A percentile compares a stretch with the other conserved stretches of the same genome.
Conservation (phyloP, 1,140 invertebrate genomes). For the Batillaria attramentaria region DNA sequence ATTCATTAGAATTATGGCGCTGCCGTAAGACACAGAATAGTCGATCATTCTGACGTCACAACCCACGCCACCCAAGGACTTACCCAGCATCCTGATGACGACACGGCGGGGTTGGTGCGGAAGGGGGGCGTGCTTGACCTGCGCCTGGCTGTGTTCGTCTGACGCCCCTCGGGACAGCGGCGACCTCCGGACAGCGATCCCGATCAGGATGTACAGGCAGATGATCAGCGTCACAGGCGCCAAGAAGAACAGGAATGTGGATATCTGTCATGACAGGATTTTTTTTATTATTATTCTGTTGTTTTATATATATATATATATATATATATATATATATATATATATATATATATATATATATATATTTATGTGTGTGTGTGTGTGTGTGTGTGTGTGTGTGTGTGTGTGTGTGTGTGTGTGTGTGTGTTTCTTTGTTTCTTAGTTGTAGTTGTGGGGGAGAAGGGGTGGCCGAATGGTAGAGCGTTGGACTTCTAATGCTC, state of each 20-base stretch:
- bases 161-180: conserved; percentile 43
- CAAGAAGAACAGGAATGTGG: conserved; percentile 72
- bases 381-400: conserved; percentile 16
- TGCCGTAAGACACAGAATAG: too few relatives aligned
- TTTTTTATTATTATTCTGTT: neutral
- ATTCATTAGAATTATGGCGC: too few relatives aligned
- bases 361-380: conserved; percentile 7
- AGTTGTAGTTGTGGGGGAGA: too few relatives aligned
- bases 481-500: too few relatives aligned
- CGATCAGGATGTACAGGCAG: conserved; percentile 71
- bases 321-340: neutral
- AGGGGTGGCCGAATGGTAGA: too few relatives aligned
- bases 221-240: conserved; percentile 71
- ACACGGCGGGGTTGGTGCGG: conserved; percentile 52
- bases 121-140: neutral
- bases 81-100: conserved; percentile 63
- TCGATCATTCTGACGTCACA: too few relatives aligned
- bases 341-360: neutral
- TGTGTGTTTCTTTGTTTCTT: neutral
- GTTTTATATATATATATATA: neutral
- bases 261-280: conserved; percentile 48
- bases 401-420: conserved; percentile 6
- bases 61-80: conserved; percentile 30
- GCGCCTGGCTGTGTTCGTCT: conserved; percentile 43
- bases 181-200: conserved; percentile 66